These are phyloP conservation scores for Camponotus vicinus DNA, from an alignment of 1,140 invertebrate species.

Conservation along the genomic window DNA sequence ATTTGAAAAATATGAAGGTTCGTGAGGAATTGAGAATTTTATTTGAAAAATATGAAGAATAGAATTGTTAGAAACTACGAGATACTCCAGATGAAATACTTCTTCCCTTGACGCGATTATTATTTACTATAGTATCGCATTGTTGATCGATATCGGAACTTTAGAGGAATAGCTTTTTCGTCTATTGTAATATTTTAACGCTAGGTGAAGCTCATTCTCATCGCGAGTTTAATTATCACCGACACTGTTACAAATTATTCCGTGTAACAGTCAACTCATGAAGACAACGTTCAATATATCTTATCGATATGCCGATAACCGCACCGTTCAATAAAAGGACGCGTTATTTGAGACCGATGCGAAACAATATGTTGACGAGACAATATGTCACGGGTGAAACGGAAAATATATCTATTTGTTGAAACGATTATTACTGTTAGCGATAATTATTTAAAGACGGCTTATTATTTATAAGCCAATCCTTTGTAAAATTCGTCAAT, in stretches of 20 bases:
- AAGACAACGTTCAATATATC: conserved; percentile 43
- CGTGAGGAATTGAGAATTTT: conserved; percentile 6
- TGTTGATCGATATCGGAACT: conserved; percentile 36
- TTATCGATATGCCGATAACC: conserved; percentile 44
- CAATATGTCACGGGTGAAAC: conserved; percentile 4
- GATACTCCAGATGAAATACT: not conserved
- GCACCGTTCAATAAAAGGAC: conserved; percentile 4
- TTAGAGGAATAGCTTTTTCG: conserved; percentile 44
- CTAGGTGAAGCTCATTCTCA: conserved; percentile 8
- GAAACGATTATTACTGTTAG: conserved; percentile 43
- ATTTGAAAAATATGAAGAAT: not conserved
- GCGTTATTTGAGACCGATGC: conserved; percentile 24
- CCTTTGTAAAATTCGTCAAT: conserved; percentile 46
- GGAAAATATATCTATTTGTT: conserved; percentile 32
- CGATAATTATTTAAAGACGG: conserved; percentile 35
- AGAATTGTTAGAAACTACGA: not conserved
- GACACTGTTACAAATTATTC: conserved; percentile 22
- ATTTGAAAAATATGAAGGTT: no score
- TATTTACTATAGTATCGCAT: not conserved
- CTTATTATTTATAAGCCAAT: not conserved
- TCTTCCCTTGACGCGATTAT: not conserved
- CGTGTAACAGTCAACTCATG: not conserved
- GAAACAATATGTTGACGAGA: not conserved
- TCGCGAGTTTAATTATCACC: conserved; percentile 2
- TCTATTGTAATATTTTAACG: conserved; percentile 30